Evolutionary conservation across 2,888 invertebrate genomes (phyloP).

Genomic region (Aelia acuminata): DNA sequence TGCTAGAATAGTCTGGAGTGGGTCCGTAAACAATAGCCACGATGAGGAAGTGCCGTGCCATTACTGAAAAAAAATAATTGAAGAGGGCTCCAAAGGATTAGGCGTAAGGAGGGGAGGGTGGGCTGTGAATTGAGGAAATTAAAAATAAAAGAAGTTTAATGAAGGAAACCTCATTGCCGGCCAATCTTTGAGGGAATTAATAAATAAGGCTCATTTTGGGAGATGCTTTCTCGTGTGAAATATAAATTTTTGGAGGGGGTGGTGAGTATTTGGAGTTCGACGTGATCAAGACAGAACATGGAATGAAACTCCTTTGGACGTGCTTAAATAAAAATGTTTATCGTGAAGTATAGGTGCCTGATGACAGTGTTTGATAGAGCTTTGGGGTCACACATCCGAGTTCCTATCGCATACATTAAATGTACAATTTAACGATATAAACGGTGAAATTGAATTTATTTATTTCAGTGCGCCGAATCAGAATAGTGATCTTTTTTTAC

Average conservation of each 20-base stretch:
- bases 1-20: neutral
- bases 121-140: constrained; percentile 16
- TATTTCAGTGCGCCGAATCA: too few relatives aligned
- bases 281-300: neutral
- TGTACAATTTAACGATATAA: too few relatives aligned
- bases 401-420: too few relatives aligned
- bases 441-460: too few relatives aligned
- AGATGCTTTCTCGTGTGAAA: neutral
- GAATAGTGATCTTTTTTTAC: too few relatives aligned
- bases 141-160: constrained; percentile 35
- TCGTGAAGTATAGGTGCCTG: too few relatives aligned
- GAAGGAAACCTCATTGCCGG: constrained; percentile 28
- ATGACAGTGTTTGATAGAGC: too few relatives aligned
- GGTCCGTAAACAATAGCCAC: neutral
- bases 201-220: constrained; percentile 8
- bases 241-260: neutral
- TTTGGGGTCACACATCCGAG: too few relatives aligned
- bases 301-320: neutral
- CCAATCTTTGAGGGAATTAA: neutral
- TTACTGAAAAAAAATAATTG: constrained; percentile 20
- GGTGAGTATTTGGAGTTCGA: neutral
- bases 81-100: neutral
- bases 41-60: neutral
- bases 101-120: neutral
- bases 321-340: neutral